Evolutionary conservation across 2,113 vertebrate genomes (phyloP), one percentile per base, ranked within the genome.

Genomic region (Axis porcinus): DNA sequence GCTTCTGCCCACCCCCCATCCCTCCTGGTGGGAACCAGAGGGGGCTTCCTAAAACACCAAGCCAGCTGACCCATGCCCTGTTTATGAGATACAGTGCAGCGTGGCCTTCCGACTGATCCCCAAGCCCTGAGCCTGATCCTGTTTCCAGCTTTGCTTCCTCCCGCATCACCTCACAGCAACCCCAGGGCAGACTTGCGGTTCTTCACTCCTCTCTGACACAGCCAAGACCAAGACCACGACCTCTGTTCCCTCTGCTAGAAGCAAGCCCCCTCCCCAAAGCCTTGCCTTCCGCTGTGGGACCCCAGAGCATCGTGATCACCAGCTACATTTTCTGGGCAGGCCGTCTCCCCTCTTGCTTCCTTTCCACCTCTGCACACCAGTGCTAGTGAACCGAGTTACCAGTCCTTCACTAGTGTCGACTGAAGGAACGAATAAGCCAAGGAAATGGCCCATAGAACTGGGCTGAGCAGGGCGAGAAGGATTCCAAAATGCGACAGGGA

Each of bases 241-340:
- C 36, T 40, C 89, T 47, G 84, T 12, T 36, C 27, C 55, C 74
- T 86, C 92, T 81, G n/a, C 70, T 62, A 30, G 40, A n/a, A 47
- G 30, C n/a, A 1, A 3, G 10, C 2, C 25, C 52, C 45, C 7
- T 23, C 7, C 33, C 60, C 40, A 33, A 15, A n/a, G 76, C 50
- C 5, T 9, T 17, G 3, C 82, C 40, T 16, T 14, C 27, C 0
- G 0, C 1, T 2, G 0, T 8, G 60, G 74, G 16, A 27, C 58
- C 33, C 70, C 83, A 33, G 57, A n/a, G 50, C 83, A 25, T 17
- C 6, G 19, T 2, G 50, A 36, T 14, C 4, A 12, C 21, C 28
- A 15, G 6, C 11, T 43, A 5, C 28, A 14, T n/a, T 4, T 16
- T 23, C 74, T 28, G 47, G 3, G 40, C 33, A 14, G 27, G 45